Conservation (phyloP, 2,113 vertebrate genomes). For the Helogale parvula region DNA sequence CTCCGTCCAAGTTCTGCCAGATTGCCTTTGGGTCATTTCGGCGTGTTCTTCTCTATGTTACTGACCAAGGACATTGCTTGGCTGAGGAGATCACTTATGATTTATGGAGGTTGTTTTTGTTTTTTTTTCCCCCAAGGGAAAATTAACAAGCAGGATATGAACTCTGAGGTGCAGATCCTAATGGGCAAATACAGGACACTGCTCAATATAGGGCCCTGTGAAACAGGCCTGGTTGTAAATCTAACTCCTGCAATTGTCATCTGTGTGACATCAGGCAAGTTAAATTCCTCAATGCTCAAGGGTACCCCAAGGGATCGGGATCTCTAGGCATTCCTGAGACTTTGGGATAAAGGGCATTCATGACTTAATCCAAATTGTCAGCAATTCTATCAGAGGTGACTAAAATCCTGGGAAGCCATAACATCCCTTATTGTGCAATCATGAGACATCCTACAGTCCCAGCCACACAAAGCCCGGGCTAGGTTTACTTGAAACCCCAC, state of each 20-base stretch:
- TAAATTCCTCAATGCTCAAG: background rate
- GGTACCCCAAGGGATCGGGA: background rate
- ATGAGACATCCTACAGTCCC: background rate
- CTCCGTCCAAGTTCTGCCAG: background rate
- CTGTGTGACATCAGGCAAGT: background rate
- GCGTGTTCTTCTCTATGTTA: background rate
- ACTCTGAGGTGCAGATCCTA: background rate
- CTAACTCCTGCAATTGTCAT: no score
- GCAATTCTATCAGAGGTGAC: background rate
- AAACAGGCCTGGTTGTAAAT: background rate
- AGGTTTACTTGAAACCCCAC: background rate
- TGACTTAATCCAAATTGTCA: background rate
- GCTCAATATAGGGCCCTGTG: no score
- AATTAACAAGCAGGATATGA: background rate
- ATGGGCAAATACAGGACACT: background rate
- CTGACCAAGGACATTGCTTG: background rate
- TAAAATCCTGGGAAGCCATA: background rate
- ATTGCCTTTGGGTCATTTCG: no score
- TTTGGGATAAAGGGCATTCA: background rate
- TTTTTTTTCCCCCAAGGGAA: background rate
- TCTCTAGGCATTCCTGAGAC: background rate
- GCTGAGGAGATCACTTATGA: background rate
- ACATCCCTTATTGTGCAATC: background rate
- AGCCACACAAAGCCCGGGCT: rapidly evolving
- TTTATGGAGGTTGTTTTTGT: background rate